Conservation (phyloP, 1,140 invertebrate species). For the Eriocheir sinensis region DNA sequence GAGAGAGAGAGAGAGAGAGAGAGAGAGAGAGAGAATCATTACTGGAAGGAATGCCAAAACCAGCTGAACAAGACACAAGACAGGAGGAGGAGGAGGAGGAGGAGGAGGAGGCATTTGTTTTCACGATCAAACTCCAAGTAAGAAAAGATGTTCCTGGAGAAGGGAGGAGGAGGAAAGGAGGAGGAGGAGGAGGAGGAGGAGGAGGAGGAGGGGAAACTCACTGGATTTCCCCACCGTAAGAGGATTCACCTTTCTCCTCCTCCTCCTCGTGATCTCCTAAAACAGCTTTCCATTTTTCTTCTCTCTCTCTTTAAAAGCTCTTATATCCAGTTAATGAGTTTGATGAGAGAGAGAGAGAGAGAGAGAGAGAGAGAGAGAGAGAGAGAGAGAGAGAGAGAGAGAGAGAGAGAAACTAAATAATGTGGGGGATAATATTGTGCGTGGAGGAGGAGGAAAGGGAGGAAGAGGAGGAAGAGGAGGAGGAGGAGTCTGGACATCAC, state of each 20-base stretch:
- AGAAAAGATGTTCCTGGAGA: too few species aligned
- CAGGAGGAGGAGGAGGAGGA: too few species aligned
- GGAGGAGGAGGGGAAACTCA: constrained; percentile 9
- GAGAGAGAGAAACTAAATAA: constrained; percentile 23
- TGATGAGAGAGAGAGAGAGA: constrained; percentile 1
- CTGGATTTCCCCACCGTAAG: background rate
- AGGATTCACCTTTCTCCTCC: background rate
- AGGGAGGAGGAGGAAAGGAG: background rate
- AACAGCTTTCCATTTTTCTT: background rate
- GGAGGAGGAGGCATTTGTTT: too few species aligned
- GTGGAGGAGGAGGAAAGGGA: background rate
- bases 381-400: constrained; percentile 22
- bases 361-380: constrained; percentile 15
- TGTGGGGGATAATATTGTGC: too few species aligned
- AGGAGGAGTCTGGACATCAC: too few species aligned
- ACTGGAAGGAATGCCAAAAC: too few species aligned
- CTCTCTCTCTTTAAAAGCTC: background rate
- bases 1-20: too few species aligned
- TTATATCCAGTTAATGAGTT: background rate
- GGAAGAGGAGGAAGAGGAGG: too few species aligned
- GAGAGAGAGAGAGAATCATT: too few species aligned
- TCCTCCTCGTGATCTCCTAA: too few species aligned
- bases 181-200: background rate
- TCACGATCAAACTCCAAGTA: too few species aligned
- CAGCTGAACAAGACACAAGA: too few species aligned